phyloP scores from a whole-genome alignment of 1,140 invertebrate species.

The Cyrtorhinus lividipennis region DNA sequence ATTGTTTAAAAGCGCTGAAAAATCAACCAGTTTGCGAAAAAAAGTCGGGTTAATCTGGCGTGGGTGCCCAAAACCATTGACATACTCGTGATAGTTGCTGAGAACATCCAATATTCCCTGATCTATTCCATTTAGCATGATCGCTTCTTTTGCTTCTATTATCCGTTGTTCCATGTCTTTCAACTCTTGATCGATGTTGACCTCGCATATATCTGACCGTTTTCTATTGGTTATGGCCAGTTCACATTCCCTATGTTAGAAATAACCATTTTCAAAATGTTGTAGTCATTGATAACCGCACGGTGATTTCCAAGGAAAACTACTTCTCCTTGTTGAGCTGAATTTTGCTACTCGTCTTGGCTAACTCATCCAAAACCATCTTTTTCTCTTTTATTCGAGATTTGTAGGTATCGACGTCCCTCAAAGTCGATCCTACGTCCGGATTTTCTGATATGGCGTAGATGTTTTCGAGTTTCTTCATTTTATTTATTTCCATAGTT shows the following conservation, averaged over 20 bases:
- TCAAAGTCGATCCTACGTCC: not conserved
- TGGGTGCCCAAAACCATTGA: not conserved
- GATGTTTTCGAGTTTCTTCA: not conserved
- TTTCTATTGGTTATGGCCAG: not conserved
- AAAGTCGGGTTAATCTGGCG: no score
- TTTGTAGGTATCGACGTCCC: not conserved
- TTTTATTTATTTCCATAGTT: not conserved
- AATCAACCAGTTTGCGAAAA: no score
- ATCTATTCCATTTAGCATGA: not conserved
- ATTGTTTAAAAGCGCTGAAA: not conserved
- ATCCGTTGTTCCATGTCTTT: not conserved
- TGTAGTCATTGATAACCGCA: no score
- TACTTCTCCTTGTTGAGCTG: no score
- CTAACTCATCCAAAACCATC: not conserved
- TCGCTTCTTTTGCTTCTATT: not conserved
- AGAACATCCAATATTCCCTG: not conserved
- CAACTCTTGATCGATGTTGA: not conserved
- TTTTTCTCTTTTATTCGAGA: not conserved
- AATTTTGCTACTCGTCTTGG: not conserved
- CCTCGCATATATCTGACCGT: not conserved
- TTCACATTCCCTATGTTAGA: not conserved
- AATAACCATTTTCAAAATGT: no score
- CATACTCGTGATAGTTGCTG: not conserved
- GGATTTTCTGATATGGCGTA: not conserved
- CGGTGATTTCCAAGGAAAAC: no score